phyloP scores from a whole-genome alignment of 2,888 invertebrate species.

The Caenorhabditis becei region DNA sequence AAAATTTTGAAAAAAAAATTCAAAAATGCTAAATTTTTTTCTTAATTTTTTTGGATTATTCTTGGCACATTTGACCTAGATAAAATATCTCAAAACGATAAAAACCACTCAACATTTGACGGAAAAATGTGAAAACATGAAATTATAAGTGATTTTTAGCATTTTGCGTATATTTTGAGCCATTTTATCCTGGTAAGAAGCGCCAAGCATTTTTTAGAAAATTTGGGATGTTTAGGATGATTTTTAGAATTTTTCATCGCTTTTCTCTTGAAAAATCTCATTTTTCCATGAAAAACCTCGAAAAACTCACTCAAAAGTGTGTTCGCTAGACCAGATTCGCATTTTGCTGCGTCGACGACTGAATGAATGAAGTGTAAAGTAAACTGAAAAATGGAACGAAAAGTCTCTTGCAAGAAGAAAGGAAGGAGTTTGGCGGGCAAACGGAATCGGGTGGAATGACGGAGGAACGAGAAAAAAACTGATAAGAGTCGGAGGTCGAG shows the following conservation, averaged over 20 bases:
- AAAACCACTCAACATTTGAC: too few species aligned
- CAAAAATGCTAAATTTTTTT: too few species aligned
- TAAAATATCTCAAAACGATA: too few species aligned
- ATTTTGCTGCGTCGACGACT: conserved; percentile 56
- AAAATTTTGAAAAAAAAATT: too few species aligned
- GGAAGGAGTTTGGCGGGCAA: not conserved
- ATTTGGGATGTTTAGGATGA: too few species aligned
- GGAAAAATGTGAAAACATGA: too few species aligned
- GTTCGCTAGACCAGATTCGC: conserved; percentile 80
- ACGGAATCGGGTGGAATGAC: not conserved
- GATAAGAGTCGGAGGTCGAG: conserved; percentile 1
- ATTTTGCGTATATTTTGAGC: too few species aligned
- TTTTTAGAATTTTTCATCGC: not conserved
- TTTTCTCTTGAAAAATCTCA: not conserved
- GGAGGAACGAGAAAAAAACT: not conserved
- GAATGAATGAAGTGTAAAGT: not conserved
- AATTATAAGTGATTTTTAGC: too few species aligned
- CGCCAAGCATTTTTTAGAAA: not conserved
- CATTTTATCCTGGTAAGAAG: too few species aligned
- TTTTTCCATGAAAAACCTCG: conserved; percentile 27
- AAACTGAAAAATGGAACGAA: conserved; percentile 15
- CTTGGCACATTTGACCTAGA: too few species aligned
- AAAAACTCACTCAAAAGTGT: conserved; percentile 78
- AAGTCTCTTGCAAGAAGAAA: not conserved
- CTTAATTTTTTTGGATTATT: too few species aligned